phyloP scores from a whole-genome alignment of 2,113 vertebrate species.

The Panurus biarmicus region DNA sequence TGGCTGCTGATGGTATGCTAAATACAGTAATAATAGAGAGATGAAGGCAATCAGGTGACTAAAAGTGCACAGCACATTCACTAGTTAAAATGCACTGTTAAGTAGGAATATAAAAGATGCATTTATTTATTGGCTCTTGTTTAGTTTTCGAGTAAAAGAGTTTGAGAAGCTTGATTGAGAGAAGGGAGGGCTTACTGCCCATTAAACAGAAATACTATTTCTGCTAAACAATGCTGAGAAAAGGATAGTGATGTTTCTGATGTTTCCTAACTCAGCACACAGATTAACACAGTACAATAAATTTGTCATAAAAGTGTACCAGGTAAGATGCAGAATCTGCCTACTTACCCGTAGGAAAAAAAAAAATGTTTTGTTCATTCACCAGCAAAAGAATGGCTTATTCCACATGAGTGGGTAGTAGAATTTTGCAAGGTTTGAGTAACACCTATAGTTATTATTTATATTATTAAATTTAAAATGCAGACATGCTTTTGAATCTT shows the following conservation, averaged over 20 bases:
- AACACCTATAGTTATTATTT: constrained; percentile 48
- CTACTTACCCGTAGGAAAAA: background rate
- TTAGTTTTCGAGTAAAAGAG: constrained; percentile 29
- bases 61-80: constrained; percentile 33
- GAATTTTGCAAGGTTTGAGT: constrained; percentile 38
- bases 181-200: background rate
- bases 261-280: background rate
- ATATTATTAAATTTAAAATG: constrained; percentile 46
- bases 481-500: constrained; percentile 35
- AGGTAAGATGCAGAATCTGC: background rate
- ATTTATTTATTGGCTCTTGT: constrained; percentile 37
- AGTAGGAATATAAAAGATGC: constrained; percentile 33
- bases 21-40: constrained; percentile 54
- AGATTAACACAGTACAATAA: background rate
- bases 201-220: constrained; percentile 4
- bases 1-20: constrained; percentile 73
- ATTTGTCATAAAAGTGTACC: background rate
- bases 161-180: background rate
- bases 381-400: background rate
- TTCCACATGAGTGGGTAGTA: background rate
- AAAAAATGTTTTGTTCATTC: background rate
- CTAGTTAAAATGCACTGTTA: constrained; percentile 40
- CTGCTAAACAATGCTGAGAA: background rate
- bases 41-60: constrained; percentile 54
- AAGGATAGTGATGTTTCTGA: background rate